Base-by-base conservation (phyloP, 2,888 invertebrate species). In the Ceraclea dissimilis region DNA sequence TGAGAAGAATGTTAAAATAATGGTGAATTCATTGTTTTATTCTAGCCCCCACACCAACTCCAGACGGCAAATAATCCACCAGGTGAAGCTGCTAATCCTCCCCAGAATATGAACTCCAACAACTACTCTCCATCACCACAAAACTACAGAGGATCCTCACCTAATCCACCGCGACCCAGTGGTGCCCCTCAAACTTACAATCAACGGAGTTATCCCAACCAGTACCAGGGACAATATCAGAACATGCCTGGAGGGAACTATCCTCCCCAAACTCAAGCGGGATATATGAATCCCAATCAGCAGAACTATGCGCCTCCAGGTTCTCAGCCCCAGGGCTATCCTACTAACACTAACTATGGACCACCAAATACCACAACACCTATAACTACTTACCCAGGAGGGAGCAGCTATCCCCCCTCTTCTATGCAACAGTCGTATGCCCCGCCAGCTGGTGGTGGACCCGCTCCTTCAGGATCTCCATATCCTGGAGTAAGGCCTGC, bases 231-330 rank as follows among this genome's bases (percentile, higher is more conserved):
- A 1, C 80, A 81, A 63, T 81, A 81, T 65, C 76, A 78, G 66
- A 78, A 76, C 63, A 75, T 76, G 59, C 78, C 77, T 61, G 77
- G 78, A 46, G 79, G 73, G 10, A 72, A 74, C 51, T 85, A 84
- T 68, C 85, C 85, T 47, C 85, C 85, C 52, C 86, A 85, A 67
- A 80, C 79, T 54, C 75, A 75, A 62, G 79, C 80, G 26, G 75
- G 74, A 31, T 85, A 86, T 71, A 84, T 84, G 13, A 84, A 84
- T 54, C 84, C 84, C 51, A 79, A 76, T 56, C 77, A 78, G 58
- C 84, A 84, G 66, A 79, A 82, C 26, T 81, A 83, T 67, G 82
- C 81, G 2, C 81, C 81, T 17, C 83, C 85, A 22, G 84, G 83
- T 62, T 79, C 80, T 61, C 85, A 82, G 69, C 82, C 83, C 26